Base-by-base conservation (phyloP, 2,888 invertebrate species). In the Xylocampa areola region DNA sequence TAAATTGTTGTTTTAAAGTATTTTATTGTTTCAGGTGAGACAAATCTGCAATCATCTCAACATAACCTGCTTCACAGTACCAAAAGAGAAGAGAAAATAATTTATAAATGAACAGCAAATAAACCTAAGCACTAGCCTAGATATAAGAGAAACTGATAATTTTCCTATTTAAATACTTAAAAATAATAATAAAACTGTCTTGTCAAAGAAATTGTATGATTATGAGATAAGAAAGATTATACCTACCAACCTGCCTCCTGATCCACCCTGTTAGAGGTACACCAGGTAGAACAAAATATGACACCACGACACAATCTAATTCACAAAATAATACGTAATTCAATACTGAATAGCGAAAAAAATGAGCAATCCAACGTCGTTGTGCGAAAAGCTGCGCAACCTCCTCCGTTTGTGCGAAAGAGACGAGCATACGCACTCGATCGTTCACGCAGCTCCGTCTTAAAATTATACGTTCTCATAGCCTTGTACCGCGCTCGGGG, bases 1-100 rank as follows among this genome's bases (percentile, higher is more conserved):
- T 25, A 1, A 10, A 2, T 23, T 14, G 21, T 23, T 14, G 14
- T 0, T 11, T 2, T 14, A n/a, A n/a, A 8, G 39, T 57, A 94
- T 94, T 41, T 45, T 53, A 47, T 60, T 57, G 60, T 94, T 94
- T 44, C 88, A 98, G 98, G 98, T 98, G 0, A 95, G 96, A 35
- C 98, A 99, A 92, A 98, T 99, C 97, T 98, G 98, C 89, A 92
- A 95, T 60, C 97, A 98, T 88, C 98, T 98, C 87, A 96, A 96
- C 77, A 97, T 98, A 77, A 95, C 96, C 75, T 98, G 98, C 88
- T 98, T 99, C 89, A 80, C 79, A 5, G 90, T 92, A 1, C 85
- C 88, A 1, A 89, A 84, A 65, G 73, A 78, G 2, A 89, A 86
- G 66, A 82, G 63, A 65, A 85, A 86, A 79, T 87, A 73, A 49